Evolutionary conservation across 2,797 vertebrate species (phyloP).

Genomic region (Gallirallus australis): DNA sequence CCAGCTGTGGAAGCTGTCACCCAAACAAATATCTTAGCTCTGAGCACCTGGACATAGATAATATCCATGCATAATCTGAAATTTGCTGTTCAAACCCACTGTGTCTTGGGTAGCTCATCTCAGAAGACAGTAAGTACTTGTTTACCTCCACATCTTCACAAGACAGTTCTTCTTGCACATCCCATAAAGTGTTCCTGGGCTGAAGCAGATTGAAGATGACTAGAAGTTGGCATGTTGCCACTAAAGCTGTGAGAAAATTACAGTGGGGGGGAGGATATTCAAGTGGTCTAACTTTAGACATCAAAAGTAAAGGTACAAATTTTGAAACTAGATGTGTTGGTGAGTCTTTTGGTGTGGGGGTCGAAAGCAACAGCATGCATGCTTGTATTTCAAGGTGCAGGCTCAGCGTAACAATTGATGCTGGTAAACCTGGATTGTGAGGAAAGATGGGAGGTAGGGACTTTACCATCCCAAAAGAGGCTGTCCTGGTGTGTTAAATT

Average conservation of each 20-base stretch:
- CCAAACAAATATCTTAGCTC: background rate
- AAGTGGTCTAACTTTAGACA: background rate
- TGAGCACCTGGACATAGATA: background rate
- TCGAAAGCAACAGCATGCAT: fast-evolving
- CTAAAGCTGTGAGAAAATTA: background rate
- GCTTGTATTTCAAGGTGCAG: background rate
- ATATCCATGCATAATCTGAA: background rate
- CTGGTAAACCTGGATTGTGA: background rate
- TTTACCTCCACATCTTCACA: background rate
- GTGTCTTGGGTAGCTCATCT: background rate
- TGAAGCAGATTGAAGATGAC: background rate
- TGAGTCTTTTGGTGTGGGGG: background rate
- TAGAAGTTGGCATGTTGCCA: background rate
- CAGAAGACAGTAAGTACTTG: background rate
- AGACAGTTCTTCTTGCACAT: background rate
- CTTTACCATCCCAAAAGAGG: background rate
- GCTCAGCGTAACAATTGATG: background rate
- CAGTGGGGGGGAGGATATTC: fast-evolving
- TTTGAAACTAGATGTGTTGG: background rate
- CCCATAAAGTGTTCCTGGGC: background rate
- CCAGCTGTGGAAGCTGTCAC: background rate
- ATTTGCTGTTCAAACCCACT: background rate
- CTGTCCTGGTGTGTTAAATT: background rate
- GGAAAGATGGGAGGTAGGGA: background rate
- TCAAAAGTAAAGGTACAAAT: background rate